These are phyloP conservation scores for Eueremaeus valkanovi DNA, from an alignment of 2,888 invertebrate genomes.

Conservation along the genomic window DNA sequence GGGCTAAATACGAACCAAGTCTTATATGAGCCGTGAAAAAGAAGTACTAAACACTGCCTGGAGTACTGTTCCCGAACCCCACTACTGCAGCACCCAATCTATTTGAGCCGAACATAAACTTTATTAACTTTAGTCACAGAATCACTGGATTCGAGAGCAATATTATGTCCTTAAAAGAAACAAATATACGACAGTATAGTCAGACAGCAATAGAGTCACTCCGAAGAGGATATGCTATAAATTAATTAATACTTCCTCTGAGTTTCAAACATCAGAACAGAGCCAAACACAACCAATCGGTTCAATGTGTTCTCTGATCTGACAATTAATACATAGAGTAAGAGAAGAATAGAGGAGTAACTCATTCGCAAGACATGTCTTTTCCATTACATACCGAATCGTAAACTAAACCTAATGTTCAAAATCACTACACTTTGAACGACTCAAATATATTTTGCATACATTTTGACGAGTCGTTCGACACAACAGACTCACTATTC, in stretches of 20 bases:
- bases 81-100: neutral
- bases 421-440: too few relatives aligned
- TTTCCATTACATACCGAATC: constrained; percentile 8
- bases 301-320: neutral
- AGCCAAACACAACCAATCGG: too few relatives aligned
- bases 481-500: too few relatives aligned
- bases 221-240: neutral
- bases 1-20: neutral
- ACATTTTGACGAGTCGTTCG: neutral
- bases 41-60: constrained; percentile 26
- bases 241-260: constrained; percentile 34
- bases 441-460: neutral
- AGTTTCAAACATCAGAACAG: neutral
- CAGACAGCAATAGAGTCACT: neutral
- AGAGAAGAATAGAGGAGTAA: too few relatives aligned
- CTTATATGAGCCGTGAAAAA: constrained; percentile 29
- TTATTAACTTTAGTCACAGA: constrained; percentile 20
- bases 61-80: constrained; percentile 5
- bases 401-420: constrained; percentile 4
- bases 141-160: neutral
- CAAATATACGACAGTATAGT: constrained; percentile 26
- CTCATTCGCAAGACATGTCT: neutral
- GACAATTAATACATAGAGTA: neutral
- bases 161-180: constrained; percentile 20
- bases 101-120: neutral